These are phyloP conservation scores for Bufo bufo DNA, from an alignment of 2,113 vertebrate genomes.

Conservation along the genomic window DNA sequence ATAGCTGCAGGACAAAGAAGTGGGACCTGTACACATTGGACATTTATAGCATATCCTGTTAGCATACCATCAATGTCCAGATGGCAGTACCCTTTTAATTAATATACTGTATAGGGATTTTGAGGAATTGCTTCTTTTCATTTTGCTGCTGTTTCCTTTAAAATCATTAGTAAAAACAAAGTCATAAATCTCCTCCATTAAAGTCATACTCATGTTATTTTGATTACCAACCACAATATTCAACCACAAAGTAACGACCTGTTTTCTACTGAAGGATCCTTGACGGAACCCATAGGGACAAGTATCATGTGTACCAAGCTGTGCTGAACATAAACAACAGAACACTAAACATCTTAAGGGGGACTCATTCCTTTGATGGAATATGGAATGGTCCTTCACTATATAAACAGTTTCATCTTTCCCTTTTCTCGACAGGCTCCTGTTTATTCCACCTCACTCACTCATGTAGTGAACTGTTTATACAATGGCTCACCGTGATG, in stretches of 20 bases:
- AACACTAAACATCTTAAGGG: conserved; percentile 21
- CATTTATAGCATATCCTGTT: too few relatives aligned
- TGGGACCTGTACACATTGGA: too few relatives aligned
- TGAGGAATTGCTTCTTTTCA: not conserved
- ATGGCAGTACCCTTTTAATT: not conserved
- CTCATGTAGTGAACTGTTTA: conserved; percentile 45
- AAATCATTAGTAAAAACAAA: not conserved
- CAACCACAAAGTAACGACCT: not conserved
- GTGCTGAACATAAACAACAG: conserved; percentile 30
- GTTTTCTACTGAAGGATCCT: not conserved
- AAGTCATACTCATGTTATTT: not conserved
- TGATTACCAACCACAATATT: not conserved
- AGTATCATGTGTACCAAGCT: conserved; percentile 25
- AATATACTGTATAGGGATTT: not conserved
- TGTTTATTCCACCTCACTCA: conserved; percentile 47
- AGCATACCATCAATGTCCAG: too few relatives aligned
- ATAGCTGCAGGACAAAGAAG: too few relatives aligned
- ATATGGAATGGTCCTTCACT: conserved; percentile 11
- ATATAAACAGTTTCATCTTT: conserved; percentile 41
- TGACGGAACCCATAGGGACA: not conserved
- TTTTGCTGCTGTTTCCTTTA: not conserved
- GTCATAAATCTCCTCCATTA: not conserved
- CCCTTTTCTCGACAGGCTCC: not conserved
- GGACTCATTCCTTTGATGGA: conserved; percentile 44
- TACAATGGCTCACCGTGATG: not conserved